These are phyloP conservation scores for Drosophila yooni DNA, from an alignment of 2,888 invertebrate genomes.

Conservation along the genomic window DNA sequence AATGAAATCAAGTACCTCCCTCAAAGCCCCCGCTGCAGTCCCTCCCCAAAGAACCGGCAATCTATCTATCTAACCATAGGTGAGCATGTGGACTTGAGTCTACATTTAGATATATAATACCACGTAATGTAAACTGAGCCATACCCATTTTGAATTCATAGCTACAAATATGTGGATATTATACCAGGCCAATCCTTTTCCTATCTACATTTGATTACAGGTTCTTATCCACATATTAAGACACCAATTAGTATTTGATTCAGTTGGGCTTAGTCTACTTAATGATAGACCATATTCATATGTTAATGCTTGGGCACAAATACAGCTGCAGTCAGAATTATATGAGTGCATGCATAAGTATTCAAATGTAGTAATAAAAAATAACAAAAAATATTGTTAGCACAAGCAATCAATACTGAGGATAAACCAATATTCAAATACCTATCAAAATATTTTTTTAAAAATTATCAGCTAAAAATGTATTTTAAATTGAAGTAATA, in stretches of 20 bases:
- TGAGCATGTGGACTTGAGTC: conserved; percentile 37
- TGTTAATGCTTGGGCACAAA: background rate
- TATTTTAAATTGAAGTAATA: background rate
- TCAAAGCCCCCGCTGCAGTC: conserved; percentile 5
- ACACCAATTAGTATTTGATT: background rate
- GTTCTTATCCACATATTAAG: background rate
- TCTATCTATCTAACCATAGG: conserved; percentile 4
- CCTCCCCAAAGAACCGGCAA: conserved; percentile 42
- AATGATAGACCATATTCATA: background rate
- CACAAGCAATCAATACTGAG: background rate
- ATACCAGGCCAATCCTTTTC: conserved; percentile 5
- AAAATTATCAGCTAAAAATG: background rate
- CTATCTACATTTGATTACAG: conserved; percentile 14
- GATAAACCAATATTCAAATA: background rate
- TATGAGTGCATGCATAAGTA: background rate
- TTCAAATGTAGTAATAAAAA: background rate
- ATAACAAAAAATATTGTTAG: background rate
- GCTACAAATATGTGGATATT: conserved; percentile 1
- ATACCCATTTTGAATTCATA: background rate
- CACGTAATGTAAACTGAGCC: conserved; percentile 8
- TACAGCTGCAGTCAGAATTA: background rate
- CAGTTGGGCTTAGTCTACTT: background rate
- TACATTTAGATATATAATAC: conserved; percentile 28
- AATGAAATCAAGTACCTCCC: conserved; percentile 53
- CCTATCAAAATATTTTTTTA: background rate